These are phyloP conservation scores for Apamea crenata DNA, from an alignment of 2,888 invertebrate species.

Conservation along the genomic window DNA sequence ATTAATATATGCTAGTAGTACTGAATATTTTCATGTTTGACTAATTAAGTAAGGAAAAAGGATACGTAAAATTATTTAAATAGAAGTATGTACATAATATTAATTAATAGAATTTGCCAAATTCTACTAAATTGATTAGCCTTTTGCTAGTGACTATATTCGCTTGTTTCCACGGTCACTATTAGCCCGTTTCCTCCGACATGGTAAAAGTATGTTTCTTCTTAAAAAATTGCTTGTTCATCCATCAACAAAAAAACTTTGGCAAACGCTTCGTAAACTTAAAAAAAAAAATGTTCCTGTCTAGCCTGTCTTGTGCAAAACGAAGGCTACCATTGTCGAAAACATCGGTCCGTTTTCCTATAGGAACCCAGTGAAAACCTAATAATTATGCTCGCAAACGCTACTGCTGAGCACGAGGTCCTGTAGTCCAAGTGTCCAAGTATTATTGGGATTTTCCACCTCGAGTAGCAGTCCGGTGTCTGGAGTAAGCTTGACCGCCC, in stretches of 20 bases:
- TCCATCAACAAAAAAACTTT: neutral
- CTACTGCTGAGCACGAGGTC: too few relatives aligned
- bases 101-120: neutral
- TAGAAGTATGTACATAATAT: neutral
- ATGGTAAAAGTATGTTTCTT: neutral
- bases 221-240: too few relatives aligned
- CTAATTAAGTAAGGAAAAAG: neutral
- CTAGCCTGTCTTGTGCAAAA: neutral
- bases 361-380: neutral
- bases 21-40: neutral
- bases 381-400: too few relatives aligned
- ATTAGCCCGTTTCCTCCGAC: neutral
- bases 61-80: neutral
- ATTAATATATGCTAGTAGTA: slow-evolving; percentile 5
- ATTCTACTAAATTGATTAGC: neutral
- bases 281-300: neutral
- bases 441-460: neutral
- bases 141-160: neutral
- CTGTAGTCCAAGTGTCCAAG: too few relatives aligned
- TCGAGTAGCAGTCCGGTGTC: neutral
- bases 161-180: neutral
- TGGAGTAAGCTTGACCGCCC: neutral
- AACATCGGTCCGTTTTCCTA: neutral
- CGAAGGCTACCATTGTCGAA: neutral
- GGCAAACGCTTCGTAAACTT: neutral